These are phyloP conservation scores for Chloropsis hardwickii DNA, from an alignment of 2,113 vertebrate genomes.

Conservation along the genomic window DNA sequence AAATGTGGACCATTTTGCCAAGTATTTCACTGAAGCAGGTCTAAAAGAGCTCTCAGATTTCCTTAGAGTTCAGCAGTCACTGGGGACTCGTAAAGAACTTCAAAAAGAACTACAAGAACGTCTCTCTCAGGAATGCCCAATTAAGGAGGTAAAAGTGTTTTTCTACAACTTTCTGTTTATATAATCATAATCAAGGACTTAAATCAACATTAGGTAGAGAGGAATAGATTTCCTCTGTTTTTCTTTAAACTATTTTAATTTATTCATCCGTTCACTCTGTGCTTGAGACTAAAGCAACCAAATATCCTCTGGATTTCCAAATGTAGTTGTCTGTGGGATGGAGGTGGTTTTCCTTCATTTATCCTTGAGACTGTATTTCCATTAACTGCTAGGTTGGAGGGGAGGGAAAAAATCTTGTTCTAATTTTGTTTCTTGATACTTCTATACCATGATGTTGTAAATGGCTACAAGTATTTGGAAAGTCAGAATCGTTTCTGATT, in stretches of 20 bases:
- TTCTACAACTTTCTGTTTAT: not conserved
- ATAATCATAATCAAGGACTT: not conserved
- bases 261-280: not conserved
- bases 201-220: not conserved
- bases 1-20: constrained; percentile 90
- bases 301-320: not conserved
- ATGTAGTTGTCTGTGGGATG: not conserved
- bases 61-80: constrained; percentile 84
- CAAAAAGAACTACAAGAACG: constrained; percentile 91
- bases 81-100: constrained; percentile 90
- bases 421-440: not conserved
- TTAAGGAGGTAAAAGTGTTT: constrained; percentile 80
- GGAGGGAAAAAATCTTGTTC: not conserved
- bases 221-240: not conserved
- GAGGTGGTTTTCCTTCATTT: not conserved
- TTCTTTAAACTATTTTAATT: not conserved
- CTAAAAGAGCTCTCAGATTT: constrained; percentile 91
- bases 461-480: not conserved
- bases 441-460: not conserved
- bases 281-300: not conserved
- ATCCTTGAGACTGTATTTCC: not conserved
- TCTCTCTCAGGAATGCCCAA: constrained; percentile 86
- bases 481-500: not conserved
- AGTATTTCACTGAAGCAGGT: constrained; percentile 88
- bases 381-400: not conserved